Percentiles rank a stretch among this genome's conserved stretches.
phyloP scores from a whole-genome alignment of 2,113 vertebrate species.

The Scomber colias region DNA sequence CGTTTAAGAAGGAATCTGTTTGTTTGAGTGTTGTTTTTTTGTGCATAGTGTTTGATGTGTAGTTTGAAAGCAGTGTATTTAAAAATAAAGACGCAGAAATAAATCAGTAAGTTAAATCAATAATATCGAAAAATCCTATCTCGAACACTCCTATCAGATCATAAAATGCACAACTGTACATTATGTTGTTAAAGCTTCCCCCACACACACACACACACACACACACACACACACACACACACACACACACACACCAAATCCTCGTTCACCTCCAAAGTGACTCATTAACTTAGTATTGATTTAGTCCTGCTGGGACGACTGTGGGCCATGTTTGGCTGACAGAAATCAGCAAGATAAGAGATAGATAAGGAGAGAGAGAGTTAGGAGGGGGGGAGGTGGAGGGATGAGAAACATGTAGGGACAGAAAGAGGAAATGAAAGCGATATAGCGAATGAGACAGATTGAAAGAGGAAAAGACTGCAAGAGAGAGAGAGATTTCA shows the following conservation, averaged over 20 bases:
- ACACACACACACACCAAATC: conserved; percentile 22
- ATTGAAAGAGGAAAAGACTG: conserved; percentile 11
- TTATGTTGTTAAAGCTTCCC: conserved; percentile 21
- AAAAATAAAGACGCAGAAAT: conserved; percentile 28
- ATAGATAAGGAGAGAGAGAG: background rate
- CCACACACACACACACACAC: background rate
- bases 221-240: too few species aligned
- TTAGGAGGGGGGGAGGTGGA: background rate
- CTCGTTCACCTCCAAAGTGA: conserved; percentile 50
- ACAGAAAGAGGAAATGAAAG: conserved; percentile 44
- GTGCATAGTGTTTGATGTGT: background rate
- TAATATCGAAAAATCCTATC: conserved; percentile 24
- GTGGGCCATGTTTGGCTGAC: conserved; percentile 53
- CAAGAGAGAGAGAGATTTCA: background rate
- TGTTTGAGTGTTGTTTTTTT: background rate
- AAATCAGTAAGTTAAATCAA: conserved; percentile 22
- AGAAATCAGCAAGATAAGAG: conserved; percentile 65
- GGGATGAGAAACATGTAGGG: background rate
- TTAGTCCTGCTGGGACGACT: conserved; percentile 45
- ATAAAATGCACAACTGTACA: conserved; percentile 35
- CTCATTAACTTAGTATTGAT: conserved; percentile 69
- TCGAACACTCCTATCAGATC: conserved; percentile 16
- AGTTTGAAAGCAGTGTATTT: background rate
- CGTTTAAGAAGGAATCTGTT: background rate
- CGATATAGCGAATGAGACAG: conserved; percentile 31